Evolutionary conservation across 2,113 vertebrate species (phyloP), one percentile per base, ranked within the genome.

Genomic region (Chaetodon auriga): DNA sequence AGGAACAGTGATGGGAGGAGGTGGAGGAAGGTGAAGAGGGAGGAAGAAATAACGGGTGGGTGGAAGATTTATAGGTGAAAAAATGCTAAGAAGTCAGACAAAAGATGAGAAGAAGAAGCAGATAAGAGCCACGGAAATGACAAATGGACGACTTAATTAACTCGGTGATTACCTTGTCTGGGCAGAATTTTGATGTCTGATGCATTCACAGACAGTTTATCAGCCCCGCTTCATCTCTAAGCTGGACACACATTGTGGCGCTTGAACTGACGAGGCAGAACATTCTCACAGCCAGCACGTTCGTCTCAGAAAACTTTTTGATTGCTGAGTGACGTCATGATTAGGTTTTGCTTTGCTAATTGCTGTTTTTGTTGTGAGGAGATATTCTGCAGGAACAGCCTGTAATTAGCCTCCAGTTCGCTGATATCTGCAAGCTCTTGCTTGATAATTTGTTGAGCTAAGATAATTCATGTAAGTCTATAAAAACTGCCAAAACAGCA

Each of bases 31-130:
- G 82, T 87, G 78, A 80, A 83, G 84, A 87, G 83, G 63, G 57
- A 80, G 76, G 80, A 85, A 89, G 66, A 84, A 88, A 89, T 78
- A 83, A 84, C 68, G 83, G 85, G 89, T 89, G 80, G 89, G 85
- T 86, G 84, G 85, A 87, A 85, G 80, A 82, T 82, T 80, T 85
- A 65, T 45, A 76, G 78, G 75, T 90, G 78, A 62, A 80, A 81
- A 61, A 49, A 80, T 62, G 64, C 35, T n/a, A 78, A 83, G 76
- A 75, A 78, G 75, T 80, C 62, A 73, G 73, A 87, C 79, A 55
- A 86, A 88, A 89, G 80, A 79, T 54, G 12, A 71, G 30, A 49
- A 45, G 11, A 41, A 58, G 58, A 80, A 19, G 68, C 55, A 75
- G 84, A 83, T 88, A 85, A 81, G 68, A 86, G 80, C 65, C 36